Conservation (phyloP, 2,113 vertebrate species). For the Sorex fumeus region DNA sequence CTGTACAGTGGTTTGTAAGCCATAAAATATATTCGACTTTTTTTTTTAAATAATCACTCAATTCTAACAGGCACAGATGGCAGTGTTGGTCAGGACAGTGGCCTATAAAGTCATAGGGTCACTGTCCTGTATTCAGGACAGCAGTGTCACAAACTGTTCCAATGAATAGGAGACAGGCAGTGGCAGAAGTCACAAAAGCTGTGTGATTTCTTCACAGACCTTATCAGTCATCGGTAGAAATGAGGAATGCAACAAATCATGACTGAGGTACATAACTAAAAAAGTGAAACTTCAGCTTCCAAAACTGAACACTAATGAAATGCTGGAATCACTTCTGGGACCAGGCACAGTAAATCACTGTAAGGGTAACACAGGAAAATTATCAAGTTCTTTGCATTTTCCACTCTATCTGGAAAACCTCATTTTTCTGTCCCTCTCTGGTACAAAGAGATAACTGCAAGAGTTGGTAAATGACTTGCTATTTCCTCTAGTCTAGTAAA, state of each 20-base stretch:
- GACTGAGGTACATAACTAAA: background rate
- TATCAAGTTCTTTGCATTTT: background rate
- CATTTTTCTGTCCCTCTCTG: background rate
- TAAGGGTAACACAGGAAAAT: conserved; percentile 34
- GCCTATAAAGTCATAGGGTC: background rate
- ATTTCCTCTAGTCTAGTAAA: conserved; percentile 28
- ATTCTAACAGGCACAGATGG: background rate
- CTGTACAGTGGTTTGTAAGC: background rate
- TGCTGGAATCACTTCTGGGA: background rate
- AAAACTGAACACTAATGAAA: background rate
- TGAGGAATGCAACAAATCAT: background rate
- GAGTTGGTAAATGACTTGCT: background rate
- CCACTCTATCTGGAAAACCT: background rate
- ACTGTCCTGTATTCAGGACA: background rate
- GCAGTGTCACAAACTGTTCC: background rate
- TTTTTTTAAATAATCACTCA: background rate
- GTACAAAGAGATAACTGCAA: background rate
- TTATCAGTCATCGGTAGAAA: background rate
- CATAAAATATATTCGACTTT: background rate
- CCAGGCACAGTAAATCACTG: background rate
- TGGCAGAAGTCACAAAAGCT: background rate
- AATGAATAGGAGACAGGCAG: background rate
- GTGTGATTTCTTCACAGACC: background rate
- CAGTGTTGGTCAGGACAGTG: background rate
- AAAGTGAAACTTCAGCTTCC: background rate